Percentiles rank a stretch among this genome's conserved stretches.
Evolutionary conservation across 2,113 vertebrate genomes (phyloP).

Genomic region (Melanostigma gelatinosum): DNA sequence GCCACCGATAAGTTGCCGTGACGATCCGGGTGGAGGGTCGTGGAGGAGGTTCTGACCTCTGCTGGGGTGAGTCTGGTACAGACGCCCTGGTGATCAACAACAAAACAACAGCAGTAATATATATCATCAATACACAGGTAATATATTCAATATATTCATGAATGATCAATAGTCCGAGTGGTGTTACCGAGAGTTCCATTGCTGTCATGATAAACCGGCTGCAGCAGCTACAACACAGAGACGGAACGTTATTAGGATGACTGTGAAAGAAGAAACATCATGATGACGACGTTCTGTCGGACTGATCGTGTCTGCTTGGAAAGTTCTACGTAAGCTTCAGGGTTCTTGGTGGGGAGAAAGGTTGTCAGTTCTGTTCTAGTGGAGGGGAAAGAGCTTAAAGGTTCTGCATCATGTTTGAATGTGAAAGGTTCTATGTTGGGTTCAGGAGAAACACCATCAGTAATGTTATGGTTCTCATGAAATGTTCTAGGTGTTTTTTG

Average conservation of each 20-base stretch:
- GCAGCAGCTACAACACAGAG: conserved; percentile 82
- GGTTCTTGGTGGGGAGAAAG: not conserved
- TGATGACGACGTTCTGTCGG: not conserved
- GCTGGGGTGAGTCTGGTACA: conserved; percentile 76
- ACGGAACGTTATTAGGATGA: not conserved
- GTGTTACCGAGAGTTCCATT: conserved; percentile 82
- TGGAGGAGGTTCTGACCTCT: conserved; percentile 53
- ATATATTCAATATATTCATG: not conserved
- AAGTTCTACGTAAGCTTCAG: not conserved
- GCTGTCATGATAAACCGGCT: conserved; percentile 86
- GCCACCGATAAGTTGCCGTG: conserved; percentile 59
- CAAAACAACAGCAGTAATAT: not conserved
- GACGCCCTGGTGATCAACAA: conserved; percentile 62
- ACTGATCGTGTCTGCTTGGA: not conserved
- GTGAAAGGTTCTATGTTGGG: not conserved
- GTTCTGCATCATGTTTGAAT: too few species aligned
- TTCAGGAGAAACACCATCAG: not conserved
- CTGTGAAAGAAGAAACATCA: not conserved
- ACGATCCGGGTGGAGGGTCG: conserved; percentile 52
- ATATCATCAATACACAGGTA: not conserved
- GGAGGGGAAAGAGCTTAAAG: too few species aligned
- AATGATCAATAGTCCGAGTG: not conserved
- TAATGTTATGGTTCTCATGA: not conserved
- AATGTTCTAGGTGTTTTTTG: not conserved
- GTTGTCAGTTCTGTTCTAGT: too few species aligned